These are phyloP conservation scores for Tiliacea citrago DNA, from an alignment of 2,888 invertebrate species.

Conservation along the genomic window DNA sequence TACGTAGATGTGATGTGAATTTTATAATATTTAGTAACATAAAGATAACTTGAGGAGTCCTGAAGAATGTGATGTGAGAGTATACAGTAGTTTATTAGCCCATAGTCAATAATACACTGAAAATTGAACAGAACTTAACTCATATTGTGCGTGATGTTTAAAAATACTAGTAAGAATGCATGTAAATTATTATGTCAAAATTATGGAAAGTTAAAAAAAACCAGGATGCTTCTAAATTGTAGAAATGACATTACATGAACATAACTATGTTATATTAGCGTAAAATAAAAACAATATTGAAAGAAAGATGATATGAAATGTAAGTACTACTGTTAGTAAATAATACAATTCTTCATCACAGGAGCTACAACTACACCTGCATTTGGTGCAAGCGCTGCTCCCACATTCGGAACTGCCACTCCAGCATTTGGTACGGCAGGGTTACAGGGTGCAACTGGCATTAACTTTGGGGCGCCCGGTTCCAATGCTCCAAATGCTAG, in stretches of 20 bases:
- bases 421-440: conserved; percentile 73
- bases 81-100: background rate
- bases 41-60: background rate
- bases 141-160: background rate
- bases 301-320: background rate
- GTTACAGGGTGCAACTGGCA: conserved; percentile 77
- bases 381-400: conserved; percentile 71
- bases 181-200: background rate
- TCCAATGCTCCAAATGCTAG: conserved; percentile 74
- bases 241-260: background rate
- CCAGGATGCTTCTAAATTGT: background rate
- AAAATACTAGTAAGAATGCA: background rate
- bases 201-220: background rate
- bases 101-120: too few relatives aligned
- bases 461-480: conserved; percentile 80
- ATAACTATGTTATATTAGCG: background rate
- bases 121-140: too few relatives aligned
- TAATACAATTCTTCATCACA: conserved; percentile 20
- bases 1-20: background rate
- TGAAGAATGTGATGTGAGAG: background rate
- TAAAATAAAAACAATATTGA: background rate
- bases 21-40: background rate
- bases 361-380: conserved; percentile 69
- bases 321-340: background rate
- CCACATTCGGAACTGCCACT: conserved; percentile 75